These are phyloP conservation scores for Megamerina dolium DNA, from an alignment of 2,888 invertebrate genomes.

Conservation along the genomic window DNA sequence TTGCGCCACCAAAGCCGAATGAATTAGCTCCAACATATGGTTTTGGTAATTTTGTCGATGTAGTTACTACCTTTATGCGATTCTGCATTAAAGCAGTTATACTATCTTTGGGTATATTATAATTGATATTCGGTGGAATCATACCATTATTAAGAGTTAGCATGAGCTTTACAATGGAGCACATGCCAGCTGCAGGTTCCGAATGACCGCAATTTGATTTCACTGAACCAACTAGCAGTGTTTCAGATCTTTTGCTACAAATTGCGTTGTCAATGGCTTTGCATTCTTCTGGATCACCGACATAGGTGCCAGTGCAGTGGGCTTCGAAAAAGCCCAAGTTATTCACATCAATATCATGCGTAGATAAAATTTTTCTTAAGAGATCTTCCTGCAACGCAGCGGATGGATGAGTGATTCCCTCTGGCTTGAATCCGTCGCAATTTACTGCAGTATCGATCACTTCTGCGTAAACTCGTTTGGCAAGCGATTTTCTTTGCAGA, in stretches of 20 bases:
- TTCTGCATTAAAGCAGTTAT: no score
- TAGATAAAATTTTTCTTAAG: conserved; percentile 59
- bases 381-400: conserved; percentile 59
- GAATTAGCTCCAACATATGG: conserved; percentile 80
- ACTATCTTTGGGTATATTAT: conserved; percentile 58
- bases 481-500: conserved; percentile 64
- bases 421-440: conserved; percentile 70
- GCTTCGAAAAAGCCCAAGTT: conserved; percentile 63
- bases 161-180: conserved; percentile 74
- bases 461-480: conserved; percentile 62
- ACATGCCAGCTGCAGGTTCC: conserved; percentile 79
- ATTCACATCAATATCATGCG: conserved; percentile 64
- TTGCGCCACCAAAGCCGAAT: conserved; percentile 90
- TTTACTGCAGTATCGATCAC: conserved; percentile 72
- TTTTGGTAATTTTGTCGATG: conserved; percentile 62
- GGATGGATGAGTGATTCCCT: conserved; percentile 64
- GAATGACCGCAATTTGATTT: conserved; percentile 92
- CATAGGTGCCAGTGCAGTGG: conserved; percentile 80
- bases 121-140: conserved; percentile 87
- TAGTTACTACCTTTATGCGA: conserved; percentile 74
- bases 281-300: conserved; percentile 90
- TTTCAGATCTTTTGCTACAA: conserved; percentile 66
- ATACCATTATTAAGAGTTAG: no score
- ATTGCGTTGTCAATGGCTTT: conserved; percentile 74
- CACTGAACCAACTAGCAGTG: no score